phyloP scores from a whole-genome alignment of 2,888 invertebrate species.

The Brachyptera putata region DNA sequence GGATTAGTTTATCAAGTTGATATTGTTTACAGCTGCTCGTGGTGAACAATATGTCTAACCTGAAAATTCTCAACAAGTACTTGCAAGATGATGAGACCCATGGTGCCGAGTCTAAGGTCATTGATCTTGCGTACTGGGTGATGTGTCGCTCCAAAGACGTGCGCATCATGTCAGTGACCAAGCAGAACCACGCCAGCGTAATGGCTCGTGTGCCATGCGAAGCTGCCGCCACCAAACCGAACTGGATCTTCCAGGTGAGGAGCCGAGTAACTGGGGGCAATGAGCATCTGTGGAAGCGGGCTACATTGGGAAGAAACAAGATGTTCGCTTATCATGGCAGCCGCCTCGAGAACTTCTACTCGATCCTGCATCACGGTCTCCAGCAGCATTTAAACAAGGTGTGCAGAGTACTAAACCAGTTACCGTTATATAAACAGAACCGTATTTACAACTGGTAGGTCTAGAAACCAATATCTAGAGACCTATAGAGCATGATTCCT shows the following conservation, averaged over 20 bases:
- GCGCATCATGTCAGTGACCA: slow-evolving; percentile 52
- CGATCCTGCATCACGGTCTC: slow-evolving; percentile 71
- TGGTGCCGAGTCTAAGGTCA: slow-evolving; percentile 49
- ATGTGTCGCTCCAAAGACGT: slow-evolving; percentile 58
- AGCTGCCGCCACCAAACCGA: slow-evolving; percentile 49
- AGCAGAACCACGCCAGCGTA: slow-evolving; percentile 52
- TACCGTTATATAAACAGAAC: too few relatives aligned
- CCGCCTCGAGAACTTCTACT: slow-evolving; percentile 74
- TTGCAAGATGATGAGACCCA: slow-evolving; percentile 45
- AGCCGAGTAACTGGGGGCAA: slow-evolving; percentile 52
- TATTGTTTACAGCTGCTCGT: slow-evolving; percentile 49
- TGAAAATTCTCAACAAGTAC: slow-evolving; percentile 51
- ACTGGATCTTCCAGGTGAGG: slow-evolving; percentile 64
- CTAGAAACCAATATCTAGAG: too few relatives aligned
- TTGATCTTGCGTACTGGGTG: slow-evolving; percentile 64
- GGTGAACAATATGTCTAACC: slow-evolving; percentile 55
- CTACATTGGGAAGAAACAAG: slow-evolving; percentile 52
- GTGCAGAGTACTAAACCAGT: too few relatives aligned
- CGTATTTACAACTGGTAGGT: too few relatives aligned
- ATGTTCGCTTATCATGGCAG: slow-evolving; percentile 77
- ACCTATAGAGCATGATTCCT: too few relatives aligned
- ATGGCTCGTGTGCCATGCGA: slow-evolving; percentile 50
- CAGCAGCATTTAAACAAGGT: slow-evolving; percentile 68
- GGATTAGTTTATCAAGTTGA: slow-evolving; percentile 33
- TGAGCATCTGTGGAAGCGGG: slow-evolving; percentile 57